Evolutionary conservation across 2,888 invertebrate species (phyloP).

Genomic region (Boloria selene): DNA sequence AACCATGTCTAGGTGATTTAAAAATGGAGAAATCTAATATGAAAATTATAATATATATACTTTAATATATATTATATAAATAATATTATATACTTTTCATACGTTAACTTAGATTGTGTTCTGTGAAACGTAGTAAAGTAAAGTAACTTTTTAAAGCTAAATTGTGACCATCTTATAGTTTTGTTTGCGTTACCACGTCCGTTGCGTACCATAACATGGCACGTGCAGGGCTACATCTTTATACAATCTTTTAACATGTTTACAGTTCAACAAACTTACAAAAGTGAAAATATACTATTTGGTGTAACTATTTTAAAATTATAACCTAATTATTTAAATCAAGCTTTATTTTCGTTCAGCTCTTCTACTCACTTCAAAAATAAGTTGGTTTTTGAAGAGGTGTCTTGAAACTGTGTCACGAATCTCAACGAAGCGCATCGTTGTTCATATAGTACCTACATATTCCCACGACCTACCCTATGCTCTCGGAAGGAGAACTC

Average conservation of each 20-base stretch:
- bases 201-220: conserved; percentile 45
- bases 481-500: conserved; percentile 24
- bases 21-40: too few species aligned
- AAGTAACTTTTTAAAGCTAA: conserved; percentile 31
- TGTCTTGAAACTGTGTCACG: conserved; percentile 40
- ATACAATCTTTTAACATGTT: conserved; percentile 72
- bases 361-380: conserved; percentile 17
- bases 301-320: conserved; percentile 39
- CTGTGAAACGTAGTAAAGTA: conserved; percentile 5
- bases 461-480: conserved; percentile 35
- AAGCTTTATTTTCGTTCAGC: conserved; percentile 10
- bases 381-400: conserved; percentile 27
- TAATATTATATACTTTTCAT: neutral
- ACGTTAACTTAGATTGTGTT: neutral
- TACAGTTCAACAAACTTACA: conserved; percentile 69
- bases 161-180: conserved; percentile 26
- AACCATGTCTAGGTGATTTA: too few species aligned
- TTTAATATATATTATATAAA: too few species aligned
- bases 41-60: too few species aligned
- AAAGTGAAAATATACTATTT: conserved; percentile 40
- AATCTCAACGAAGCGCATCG: conserved; percentile 35
- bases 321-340: conserved; percentile 29
- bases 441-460: conserved; percentile 28
- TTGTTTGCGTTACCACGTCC: conserved; percentile 55
- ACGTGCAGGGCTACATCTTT: conserved; percentile 61